Evolutionary conservation across 2,113 vertebrate genomes (phyloP).

Genomic region (Scatophagus argus): DNA sequence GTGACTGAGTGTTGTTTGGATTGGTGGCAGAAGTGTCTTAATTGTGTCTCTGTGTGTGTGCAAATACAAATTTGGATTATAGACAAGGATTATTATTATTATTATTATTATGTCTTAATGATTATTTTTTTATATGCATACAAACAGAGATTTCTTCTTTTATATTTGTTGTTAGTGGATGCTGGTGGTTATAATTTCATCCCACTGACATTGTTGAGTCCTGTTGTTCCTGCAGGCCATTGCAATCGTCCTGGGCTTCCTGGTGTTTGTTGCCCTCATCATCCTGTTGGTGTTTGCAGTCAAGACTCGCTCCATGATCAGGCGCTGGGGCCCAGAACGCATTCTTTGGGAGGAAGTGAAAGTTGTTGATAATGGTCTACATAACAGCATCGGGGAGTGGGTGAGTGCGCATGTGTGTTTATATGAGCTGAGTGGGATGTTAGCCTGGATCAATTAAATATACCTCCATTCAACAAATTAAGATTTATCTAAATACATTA

Average conservation of each 20-base stretch:
- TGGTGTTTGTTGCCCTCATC: slow-evolving; percentile 88
- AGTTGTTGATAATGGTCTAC: slow-evolving; percentile 65
- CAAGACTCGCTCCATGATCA: slow-evolving; percentile 87
- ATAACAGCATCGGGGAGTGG: slow-evolving; percentile 90
- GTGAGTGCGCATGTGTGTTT: slow-evolving; percentile 76
- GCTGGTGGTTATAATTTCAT: background rate
- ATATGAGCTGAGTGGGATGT: background rate
- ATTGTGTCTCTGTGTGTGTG: too few relatives aligned
- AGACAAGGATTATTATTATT: too few relatives aligned
- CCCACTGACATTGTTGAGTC: background rate
- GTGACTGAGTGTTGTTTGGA: background rate
- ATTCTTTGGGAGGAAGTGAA: slow-evolving; percentile 89
- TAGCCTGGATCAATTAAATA: background rate
- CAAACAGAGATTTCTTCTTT: too few relatives aligned
- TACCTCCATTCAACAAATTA: background rate
- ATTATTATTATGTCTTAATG: too few relatives aligned
- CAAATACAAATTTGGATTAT: too few relatives aligned
- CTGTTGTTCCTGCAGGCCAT: slow-evolving; percentile 83
- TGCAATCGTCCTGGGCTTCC: slow-evolving; percentile 90
- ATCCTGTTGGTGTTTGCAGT: slow-evolving; percentile 91
- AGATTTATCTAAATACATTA: background rate
- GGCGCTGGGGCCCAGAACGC: slow-evolving; percentile 83
- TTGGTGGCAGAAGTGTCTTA: background rate
- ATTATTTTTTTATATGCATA: too few relatives aligned
- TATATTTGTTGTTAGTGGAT: slow-evolving; percentile 1